phyloP scores from a whole-genome alignment of 2,113 vertebrate genomes.

The Micromys minutus region DNA sequence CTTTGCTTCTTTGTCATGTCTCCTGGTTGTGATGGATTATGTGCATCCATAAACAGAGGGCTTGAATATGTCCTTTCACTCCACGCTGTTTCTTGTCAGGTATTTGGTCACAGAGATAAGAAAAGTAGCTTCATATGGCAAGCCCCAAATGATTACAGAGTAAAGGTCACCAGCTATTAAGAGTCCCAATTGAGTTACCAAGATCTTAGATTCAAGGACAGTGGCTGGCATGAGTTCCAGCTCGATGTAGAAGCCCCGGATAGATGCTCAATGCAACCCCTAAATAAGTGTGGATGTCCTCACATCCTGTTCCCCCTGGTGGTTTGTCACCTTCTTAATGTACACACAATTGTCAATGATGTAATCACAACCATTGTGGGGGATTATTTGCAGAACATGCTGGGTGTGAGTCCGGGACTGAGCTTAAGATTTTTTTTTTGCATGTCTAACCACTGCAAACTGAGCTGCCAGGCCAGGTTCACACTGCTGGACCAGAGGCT shows the following conservation, averaged over 20 bases:
- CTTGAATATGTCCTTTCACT: background rate
- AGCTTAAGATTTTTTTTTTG: background rate
- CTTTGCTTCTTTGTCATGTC: background rate
- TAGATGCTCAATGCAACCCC: background rate
- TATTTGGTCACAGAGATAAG: background rate
- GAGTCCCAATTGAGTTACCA: background rate
- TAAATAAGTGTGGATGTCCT: background rate
- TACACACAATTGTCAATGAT: background rate
- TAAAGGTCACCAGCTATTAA: background rate
- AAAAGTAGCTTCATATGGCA: background rate
- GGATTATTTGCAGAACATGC: background rate
- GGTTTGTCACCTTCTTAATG: rapidly evolving
- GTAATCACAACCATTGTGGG: background rate
- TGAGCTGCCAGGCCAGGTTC: background rate
- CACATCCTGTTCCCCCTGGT: background rate
- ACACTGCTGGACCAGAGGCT: background rate
- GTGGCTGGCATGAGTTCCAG: background rate
- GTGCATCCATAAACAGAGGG: background rate
- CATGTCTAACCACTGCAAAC: background rate
- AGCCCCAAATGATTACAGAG: background rate
- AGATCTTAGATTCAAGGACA: background rate
- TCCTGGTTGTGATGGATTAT: background rate
- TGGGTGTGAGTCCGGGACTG: background rate
- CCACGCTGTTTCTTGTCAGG: background rate
- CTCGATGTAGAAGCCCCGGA: background rate